Percentiles rank a stretch among this genome's conserved stretches.
These are phyloP conservation scores for Pseudomyrmex cubaensis DNA, from an alignment of 1,140 invertebrate species.

Conservation along the genomic window DNA sequence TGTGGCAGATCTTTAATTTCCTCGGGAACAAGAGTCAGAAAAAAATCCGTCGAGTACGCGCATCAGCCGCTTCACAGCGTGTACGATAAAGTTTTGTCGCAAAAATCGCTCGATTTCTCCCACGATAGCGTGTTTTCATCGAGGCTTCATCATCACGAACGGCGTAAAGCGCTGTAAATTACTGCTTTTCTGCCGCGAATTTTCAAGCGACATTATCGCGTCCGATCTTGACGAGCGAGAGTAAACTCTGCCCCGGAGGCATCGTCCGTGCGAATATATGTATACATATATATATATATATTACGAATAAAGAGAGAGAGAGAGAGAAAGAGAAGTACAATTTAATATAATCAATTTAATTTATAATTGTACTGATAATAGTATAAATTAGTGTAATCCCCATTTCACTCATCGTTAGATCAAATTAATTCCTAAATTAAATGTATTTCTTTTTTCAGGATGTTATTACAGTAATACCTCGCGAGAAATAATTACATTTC, in stretches of 20 bases:
- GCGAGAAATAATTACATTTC: slow-evolving; percentile 23
- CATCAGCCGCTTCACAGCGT: slow-evolving; percentile 37
- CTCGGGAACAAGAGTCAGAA: slow-evolving; percentile 26
- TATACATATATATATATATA: background rate
- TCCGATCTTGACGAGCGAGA: background rate
- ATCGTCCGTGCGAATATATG: background rate
- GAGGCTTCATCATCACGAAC: slow-evolving; percentile 17
- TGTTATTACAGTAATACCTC: background rate
- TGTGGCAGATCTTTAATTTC: too few relatives aligned
- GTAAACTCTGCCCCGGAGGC: background rate
- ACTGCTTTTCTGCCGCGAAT: slow-evolving; percentile 24
- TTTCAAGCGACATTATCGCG: slow-evolving; percentile 21
- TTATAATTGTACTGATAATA: background rate
- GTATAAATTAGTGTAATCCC: slow-evolving; percentile 27
- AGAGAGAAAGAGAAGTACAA: background rate
- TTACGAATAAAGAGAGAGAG: background rate
- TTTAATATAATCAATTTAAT: slow-evolving; percentile 32
- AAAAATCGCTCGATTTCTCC: slow-evolving; percentile 52
- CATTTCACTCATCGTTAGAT: background rate
- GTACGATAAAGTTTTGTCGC: background rate
- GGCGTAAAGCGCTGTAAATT: slow-evolving; percentile 11
- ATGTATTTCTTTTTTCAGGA: background rate
- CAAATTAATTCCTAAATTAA: slow-evolving; percentile 43
- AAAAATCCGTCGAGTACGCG: slow-evolving; percentile 47
- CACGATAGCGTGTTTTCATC: slow-evolving; percentile 63